phyloP scores from a whole-genome alignment of 92 coral and sea anemone genomes.

The Chrysogorgia sp. region DNA sequence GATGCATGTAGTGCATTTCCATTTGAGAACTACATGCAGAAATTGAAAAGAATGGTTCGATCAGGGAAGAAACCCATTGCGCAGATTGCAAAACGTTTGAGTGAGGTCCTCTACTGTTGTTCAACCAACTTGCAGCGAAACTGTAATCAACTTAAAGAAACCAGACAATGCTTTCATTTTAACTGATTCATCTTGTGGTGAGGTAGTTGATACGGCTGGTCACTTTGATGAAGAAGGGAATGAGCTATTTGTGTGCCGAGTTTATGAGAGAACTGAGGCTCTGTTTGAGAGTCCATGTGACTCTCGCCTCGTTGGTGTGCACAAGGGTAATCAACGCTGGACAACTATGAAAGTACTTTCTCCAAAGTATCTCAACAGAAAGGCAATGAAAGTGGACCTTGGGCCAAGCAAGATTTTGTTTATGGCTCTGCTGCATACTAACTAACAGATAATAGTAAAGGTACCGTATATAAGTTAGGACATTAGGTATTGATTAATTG shows the following conservation, averaged over 20 bases:
- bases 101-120: slow-evolving; percentile 4
- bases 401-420: slow-evolving; percentile 1
- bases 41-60: no score
- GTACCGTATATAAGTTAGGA: background rate
- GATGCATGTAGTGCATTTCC: slow-evolving; percentile 38
- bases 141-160: slow-evolving; percentile 12
- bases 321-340: slow-evolving; percentile 1
- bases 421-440: slow-evolving; percentile 11
- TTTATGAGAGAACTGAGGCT: slow-evolving; percentile 10
- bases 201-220: slow-evolving; percentile 16
- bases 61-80: slow-evolving; percentile 31
- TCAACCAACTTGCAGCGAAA: background rate
- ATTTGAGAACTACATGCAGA: slow-evolving; percentile 31
- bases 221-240: slow-evolving; percentile 11
- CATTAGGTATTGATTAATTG: background rate
- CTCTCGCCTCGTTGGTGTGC: slow-evolving; percentile 26
- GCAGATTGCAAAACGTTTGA: slow-evolving; percentile 28
- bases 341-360: slow-evolving; percentile 28
- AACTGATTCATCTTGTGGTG: slow-evolving; percentile 18
- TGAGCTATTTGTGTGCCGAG: slow-evolving; percentile 1
- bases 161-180: slow-evolving; percentile 18
- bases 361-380: background rate
- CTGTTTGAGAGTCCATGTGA: slow-evolving; percentile 18
- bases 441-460: background rate
- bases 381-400: slow-evolving; percentile 20